Conservation (phyloP, 23 tunicate genomes). For the Trididemnum miniatum region DNA sequence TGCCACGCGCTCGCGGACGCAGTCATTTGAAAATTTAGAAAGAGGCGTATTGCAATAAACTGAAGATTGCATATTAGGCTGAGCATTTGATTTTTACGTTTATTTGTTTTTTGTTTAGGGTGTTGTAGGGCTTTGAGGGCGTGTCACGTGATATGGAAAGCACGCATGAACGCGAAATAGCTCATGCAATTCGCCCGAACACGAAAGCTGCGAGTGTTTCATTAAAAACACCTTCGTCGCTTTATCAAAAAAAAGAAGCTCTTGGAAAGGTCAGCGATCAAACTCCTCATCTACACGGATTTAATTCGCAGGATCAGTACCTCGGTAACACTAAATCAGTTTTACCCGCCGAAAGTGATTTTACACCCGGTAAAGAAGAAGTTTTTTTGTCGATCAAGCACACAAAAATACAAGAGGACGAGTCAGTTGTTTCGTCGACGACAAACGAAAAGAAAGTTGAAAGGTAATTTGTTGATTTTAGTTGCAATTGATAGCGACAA, state of each 20-base stretch:
- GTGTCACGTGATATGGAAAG: constrained; percentile 39
- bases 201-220: not conserved
- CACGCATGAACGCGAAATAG: constrained; percentile 16
- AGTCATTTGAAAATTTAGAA: too few relatives aligned
- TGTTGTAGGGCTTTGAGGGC: not conserved
- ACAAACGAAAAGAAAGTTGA: constrained; percentile 18
- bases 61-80: too few relatives aligned
- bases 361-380: not conserved
- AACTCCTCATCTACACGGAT: not conserved
- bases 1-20: too few relatives aligned
- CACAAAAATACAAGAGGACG: constrained; percentile 10
- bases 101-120: not conserved
- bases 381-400: constrained; percentile 7
- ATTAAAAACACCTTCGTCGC: not conserved
- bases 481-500: not conserved
- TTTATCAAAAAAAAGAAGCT: not conserved
- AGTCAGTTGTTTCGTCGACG: constrained; percentile 33
- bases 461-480: constrained; percentile 5
- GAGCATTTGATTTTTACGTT: too few relatives aligned
- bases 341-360: not conserved
- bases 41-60: too few relatives aligned
- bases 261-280: not conserved
- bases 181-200: constrained; percentile 19
- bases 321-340: not conserved
- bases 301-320: not conserved